Evolutionary conservation across 2,888 invertebrate species (phyloP).

Genomic region (Dastarcus helophoroides): DNA sequence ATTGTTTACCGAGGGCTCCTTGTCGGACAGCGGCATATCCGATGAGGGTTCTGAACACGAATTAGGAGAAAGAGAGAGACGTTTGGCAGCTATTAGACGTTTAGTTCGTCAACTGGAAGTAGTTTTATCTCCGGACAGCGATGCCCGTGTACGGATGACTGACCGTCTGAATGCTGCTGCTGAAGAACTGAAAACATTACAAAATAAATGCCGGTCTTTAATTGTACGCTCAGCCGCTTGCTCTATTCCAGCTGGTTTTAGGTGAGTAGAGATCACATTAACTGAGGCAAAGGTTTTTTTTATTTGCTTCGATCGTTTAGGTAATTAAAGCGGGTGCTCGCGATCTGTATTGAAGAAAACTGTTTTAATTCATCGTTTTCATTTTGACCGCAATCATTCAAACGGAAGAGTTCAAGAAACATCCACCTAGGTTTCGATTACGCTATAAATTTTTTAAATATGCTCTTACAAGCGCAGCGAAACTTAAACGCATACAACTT

Average conservation of each 20-base stretch:
- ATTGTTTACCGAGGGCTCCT: slow-evolving; percentile 45
- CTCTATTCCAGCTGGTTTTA: slow-evolving; percentile 25
- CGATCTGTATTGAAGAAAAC: too few species aligned
- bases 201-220: slow-evolving; percentile 57
- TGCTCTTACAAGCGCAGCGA: too few species aligned
- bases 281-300: too few species aligned
- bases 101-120: slow-evolving; percentile 56
- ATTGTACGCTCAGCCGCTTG: slow-evolving; percentile 46
- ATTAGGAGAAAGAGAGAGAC: slow-evolving; percentile 52
- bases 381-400: too few species aligned
- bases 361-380: too few species aligned
- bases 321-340: too few species aligned
- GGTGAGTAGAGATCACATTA: too few species aligned
- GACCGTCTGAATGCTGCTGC: slow-evolving; percentile 62
- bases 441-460: too few species aligned
- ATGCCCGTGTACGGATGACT: slow-evolving; percentile 51
- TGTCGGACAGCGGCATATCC: slow-evolving; percentile 69
- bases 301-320: too few species aligned
- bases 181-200: slow-evolving; percentile 55
- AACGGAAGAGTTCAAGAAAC: too few species aligned
- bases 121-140: slow-evolving; percentile 54
- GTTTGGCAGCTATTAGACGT: slow-evolving; percentile 54
- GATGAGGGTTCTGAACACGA: slow-evolving; percentile 62
- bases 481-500: too few species aligned
- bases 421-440: too few species aligned